Evolutionary conservation across 2,113 vertebrate genomes (phyloP).

Genomic region (Prietella phreatophila): DNA sequence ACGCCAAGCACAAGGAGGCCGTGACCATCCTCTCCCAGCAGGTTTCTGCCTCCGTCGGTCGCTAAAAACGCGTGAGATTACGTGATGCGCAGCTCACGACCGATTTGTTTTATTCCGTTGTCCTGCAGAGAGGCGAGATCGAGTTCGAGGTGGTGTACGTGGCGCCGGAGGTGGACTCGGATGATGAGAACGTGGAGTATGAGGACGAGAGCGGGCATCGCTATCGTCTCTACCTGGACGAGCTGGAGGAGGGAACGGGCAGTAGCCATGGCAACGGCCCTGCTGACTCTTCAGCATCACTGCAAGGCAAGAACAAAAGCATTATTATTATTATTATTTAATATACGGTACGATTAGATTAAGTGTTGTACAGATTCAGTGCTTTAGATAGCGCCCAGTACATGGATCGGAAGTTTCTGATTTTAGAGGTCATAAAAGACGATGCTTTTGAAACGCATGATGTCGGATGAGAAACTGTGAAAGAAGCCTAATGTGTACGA

Average conservation of each 20-base stretch:
- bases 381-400: not conserved
- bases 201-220: slow-evolving; percentile 96
- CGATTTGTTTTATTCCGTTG: not conserved
- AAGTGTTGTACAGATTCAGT: not conserved
- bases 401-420: not conserved
- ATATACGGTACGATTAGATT: not conserved
- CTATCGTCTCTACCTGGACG: slow-evolving; percentile 94
- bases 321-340: not conserved
- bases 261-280: slow-evolving; percentile 68
- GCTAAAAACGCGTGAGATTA: not conserved
- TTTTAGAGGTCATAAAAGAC: not conserved
- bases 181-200: slow-evolving; percentile 98
- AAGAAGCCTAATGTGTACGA: not conserved
- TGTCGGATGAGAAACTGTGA: not conserved
- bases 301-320: slow-evolving; percentile 31
- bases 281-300: slow-evolving; percentile 67
- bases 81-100: not conserved
- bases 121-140: slow-evolving; percentile 88
- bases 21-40: slow-evolving; percentile 98
- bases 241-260: slow-evolving; percentile 79
- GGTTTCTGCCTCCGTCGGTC: slow-evolving; percentile 64
- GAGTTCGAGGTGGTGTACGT: slow-evolving; percentile 99
- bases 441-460: not conserved
- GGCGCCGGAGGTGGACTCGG: slow-evolving; percentile 96
- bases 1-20: slow-evolving; percentile 98